A percentile compares a stretch with the other conserved stretches of the same genome.
Conservation (phyloP, 2,113 vertebrate species). For the Erinaceus europaeus region DNA sequence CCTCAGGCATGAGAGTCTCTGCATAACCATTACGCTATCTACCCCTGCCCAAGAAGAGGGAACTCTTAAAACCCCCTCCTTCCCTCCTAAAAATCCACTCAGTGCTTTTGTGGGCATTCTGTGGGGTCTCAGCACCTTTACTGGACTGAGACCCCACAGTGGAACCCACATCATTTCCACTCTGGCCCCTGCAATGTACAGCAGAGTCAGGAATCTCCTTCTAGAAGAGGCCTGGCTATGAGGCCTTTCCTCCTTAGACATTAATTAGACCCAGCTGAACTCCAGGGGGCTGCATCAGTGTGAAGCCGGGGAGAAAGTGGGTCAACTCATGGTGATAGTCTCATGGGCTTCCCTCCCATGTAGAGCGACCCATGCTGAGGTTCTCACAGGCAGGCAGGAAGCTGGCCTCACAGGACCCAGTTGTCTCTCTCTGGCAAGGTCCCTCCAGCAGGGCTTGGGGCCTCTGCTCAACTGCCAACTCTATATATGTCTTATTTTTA, state of each 20-base stretch:
- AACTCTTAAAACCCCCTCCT: too few relatives aligned
- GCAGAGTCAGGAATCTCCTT: conserved; percentile 94
- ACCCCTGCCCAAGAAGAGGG: too few relatives aligned
- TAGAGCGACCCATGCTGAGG: conserved; percentile 87
- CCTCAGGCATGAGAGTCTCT: too few relatives aligned
- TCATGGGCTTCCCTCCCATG: conserved; percentile 87
- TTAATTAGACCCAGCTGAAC: conserved; percentile 92
- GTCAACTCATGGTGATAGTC: conserved; percentile 92
- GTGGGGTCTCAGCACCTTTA: conserved; percentile 92
- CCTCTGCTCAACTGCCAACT: not conserved
- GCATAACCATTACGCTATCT: too few relatives aligned
- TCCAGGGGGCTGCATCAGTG: conserved; percentile 89
- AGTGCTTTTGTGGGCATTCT: conserved; percentile 89
- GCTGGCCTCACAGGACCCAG: conserved; percentile 85
- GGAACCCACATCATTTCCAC: conserved; percentile 92
- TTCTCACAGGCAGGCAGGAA: conserved; percentile 90
- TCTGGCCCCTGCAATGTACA: conserved; percentile 89
- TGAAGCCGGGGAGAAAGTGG: conserved; percentile 88
- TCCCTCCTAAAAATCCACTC: too few relatives aligned
- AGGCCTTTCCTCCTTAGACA: conserved; percentile 91
- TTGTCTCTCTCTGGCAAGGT: conserved; percentile 79
- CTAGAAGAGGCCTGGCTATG: conserved; percentile 91
- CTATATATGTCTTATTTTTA: too few relatives aligned
- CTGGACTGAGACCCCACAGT: conserved; percentile 94
- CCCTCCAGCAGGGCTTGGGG: not conserved